Evolutionary conservation across 2,113 vertebrate genomes (phyloP).

Genomic region (Callocephalon fimbriatum): DNA sequence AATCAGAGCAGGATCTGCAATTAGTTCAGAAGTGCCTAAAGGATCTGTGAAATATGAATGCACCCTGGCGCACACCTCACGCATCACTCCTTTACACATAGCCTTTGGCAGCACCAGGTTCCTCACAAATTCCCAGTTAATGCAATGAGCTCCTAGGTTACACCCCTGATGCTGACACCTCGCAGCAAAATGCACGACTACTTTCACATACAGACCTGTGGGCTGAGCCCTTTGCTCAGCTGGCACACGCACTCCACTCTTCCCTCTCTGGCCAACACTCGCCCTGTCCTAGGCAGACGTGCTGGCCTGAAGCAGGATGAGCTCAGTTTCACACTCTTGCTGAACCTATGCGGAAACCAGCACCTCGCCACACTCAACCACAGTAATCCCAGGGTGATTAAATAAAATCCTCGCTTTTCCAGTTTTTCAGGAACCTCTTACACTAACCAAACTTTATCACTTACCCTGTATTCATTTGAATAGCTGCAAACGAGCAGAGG

Average conservation of each 20-base stretch:
- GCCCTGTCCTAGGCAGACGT: fast-evolving
- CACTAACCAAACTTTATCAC: neutral
- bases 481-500: neutral
- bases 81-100: neutral
- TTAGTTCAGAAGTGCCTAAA: neutral
- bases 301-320: neutral
- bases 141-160: neutral
- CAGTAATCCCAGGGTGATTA: neutral
- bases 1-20: neutral
- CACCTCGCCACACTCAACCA: neutral
- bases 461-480: neutral
- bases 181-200: fast-evolving
- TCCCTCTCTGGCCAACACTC: fast-evolving
- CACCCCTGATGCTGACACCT: fast-evolving
- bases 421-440: neutral
- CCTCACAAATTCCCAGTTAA: neutral
- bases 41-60: neutral
- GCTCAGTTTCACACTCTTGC: neutral
- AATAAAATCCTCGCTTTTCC: neutral
- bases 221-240: neutral
- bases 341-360: neutral
- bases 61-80: neutral
- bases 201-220: fast-evolving
- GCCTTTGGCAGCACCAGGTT: neutral
- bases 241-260: neutral